Evolutionary conservation across 2,113 vertebrate species (phyloP).

Genomic region (Empidonax traillii): DNA sequence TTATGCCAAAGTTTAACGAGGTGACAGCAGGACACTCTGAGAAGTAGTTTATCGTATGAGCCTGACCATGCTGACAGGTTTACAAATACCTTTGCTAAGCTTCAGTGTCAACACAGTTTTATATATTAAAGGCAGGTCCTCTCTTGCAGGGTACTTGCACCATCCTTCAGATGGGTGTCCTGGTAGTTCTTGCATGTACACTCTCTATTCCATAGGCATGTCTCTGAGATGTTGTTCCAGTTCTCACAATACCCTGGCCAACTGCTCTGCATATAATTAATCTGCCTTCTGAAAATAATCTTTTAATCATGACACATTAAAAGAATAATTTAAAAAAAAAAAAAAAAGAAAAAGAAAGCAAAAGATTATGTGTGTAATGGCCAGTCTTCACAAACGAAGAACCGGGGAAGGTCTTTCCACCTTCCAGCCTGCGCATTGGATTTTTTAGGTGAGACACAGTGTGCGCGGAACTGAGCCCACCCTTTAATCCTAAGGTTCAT

Average conservation of each 20-base stretch:
- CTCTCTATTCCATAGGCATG: not conserved
- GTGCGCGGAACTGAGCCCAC: no score
- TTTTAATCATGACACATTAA: not conserved
- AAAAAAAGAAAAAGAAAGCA: not conserved
- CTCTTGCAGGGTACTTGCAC: conserved; percentile 3
- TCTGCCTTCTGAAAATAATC: not conserved
- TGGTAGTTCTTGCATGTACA: not conserved
- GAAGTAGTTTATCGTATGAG: not conserved
- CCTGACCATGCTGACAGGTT: not conserved
- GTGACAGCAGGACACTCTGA: conserved; percentile 28
- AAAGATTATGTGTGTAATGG: not conserved
- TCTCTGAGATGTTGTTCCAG: not conserved
- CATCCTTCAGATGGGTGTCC: not conserved
- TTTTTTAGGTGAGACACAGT: no score
- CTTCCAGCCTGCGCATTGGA: no score
- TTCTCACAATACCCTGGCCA: not conserved
- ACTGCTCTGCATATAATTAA: not conserved
- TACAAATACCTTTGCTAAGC: not conserved
- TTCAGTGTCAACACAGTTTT: not conserved
- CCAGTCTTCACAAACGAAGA: no score
- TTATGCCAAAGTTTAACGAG: conserved; percentile 22
- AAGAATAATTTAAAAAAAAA: not conserved
- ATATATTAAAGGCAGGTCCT: not conserved
- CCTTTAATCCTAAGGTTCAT: no score
- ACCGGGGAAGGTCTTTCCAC: no score